These are phyloP conservation scores for Oceanodroma leucorhoa DNA, from an alignment of 2,797 vertebrate genomes.

Conservation along the genomic window DNA sequence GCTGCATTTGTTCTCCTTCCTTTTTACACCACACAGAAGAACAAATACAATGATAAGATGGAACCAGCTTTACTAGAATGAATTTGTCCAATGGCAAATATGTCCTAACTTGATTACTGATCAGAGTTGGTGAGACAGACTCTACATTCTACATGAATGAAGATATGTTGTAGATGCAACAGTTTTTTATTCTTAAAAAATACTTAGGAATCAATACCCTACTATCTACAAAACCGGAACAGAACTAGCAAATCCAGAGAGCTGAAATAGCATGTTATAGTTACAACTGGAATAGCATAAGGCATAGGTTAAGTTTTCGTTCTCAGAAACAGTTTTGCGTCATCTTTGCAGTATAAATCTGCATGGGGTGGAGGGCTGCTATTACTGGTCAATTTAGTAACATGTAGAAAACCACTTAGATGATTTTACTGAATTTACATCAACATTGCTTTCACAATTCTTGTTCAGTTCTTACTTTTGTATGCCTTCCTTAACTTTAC, in stretches of 20 bases:
- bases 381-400: neutral
- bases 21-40: neutral
- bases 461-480: neutral
- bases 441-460: neutral
- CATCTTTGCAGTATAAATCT: neutral
- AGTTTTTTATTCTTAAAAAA: neutral
- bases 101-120: neutral
- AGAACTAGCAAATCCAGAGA: neutral
- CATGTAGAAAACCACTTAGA: neutral
- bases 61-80: neutral
- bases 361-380: neutral
- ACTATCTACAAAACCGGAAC: neutral
- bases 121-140: neutral
- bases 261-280: neutral
- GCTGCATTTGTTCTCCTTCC: neutral
- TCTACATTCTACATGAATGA: neutral
- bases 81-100: neutral
- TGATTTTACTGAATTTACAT: neutral
- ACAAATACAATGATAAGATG: neutral
- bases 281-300: neutral
- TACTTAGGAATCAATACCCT: neutral
- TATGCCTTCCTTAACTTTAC: neutral
- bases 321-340: neutral
- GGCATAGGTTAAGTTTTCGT: neutral
- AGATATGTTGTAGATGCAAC: neutral